Evolutionary conservation across 2,113 vertebrate species (phyloP), one percentile per base, ranked within the genome.

Genomic region (Pipa parva): DNA sequence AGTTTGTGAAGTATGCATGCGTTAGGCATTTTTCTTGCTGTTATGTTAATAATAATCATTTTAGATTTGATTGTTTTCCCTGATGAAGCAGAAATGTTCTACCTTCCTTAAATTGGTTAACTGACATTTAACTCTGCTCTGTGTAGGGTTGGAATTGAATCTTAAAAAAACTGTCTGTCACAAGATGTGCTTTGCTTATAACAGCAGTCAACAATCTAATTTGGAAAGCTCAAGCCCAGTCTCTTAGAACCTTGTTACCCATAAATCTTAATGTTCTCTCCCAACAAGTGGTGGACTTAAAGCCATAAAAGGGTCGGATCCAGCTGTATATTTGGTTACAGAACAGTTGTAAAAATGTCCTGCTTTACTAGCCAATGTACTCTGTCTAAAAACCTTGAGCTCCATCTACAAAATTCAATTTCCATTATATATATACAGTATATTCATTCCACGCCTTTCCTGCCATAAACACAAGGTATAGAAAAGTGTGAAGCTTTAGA

Each of bases 241-340:
- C 65, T 60, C 58, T 58, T 45, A 45, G 57, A 51, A 54, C 48
- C 57, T 70, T 70, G 66, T 54, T 60, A 25, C 57, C 66, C 18
- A 70, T 70, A 61, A 70, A 70, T 61, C 66, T 70, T 25, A 22
- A 52, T 61, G 48, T 52, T 25, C 8, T 58, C 25, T 70, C 33
- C 66, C 48, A 54, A 61, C 57, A 54, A 70, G 49, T 54, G 58
- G 31, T 42, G 21, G 48, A 26, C 37, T 27, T 39, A 22, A 29
- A 22, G n/a, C 15, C 37, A 7, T 36, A 58, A 61, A 60, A 60
- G 21, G 56, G 29, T 36, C 57, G 4, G 33, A 54, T 48, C 51
- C 66, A 42, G 27, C 45, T 18, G 58, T 61, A 33, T 61, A 70
- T 59, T 51, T 39, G 31, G 57, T 24, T 13, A 25, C 66, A 31